Conservation (phyloP, 1,140 invertebrate species). For the Wasmannia auropunctata region DNA sequence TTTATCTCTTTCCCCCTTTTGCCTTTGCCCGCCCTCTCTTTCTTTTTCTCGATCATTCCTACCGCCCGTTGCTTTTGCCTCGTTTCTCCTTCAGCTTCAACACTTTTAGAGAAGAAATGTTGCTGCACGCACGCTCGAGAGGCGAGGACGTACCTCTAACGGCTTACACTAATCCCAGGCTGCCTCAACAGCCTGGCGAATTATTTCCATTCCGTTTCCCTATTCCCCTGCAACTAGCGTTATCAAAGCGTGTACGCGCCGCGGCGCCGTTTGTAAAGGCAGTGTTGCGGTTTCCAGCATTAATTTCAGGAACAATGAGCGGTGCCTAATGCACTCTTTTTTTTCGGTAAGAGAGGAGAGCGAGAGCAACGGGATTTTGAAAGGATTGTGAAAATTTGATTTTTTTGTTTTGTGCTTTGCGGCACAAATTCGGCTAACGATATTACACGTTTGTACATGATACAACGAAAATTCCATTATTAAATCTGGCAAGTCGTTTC, state of each 20-base stretch:
- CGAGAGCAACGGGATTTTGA: constrained; percentile 1
- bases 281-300: constrained; percentile 41
- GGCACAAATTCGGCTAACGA: constrained; percentile 9
- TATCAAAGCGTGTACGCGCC: constrained; percentile 52
- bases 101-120: constrained; percentile 42
- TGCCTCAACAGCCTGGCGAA: constrained; percentile 62
- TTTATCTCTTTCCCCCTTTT: neutral
- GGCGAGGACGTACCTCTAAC: constrained; percentile 26
- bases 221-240: constrained; percentile 62
- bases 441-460: neutral
- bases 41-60: neutral
- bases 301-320: constrained; percentile 52
- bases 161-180: constrained; percentile 56
- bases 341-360: neutral
- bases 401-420: neutral
- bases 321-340: constrained; percentile 42
- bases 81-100: constrained; percentile 6
- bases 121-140: constrained; percentile 14
- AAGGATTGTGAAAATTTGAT: neutral
- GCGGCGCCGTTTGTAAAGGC: constrained; percentile 31
- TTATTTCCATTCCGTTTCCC: constrained; percentile 72
- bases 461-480: neutral
- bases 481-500: neutral
- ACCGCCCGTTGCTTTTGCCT: neutral
- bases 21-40: neutral